A percentile compares a stretch with the other conserved stretches of the same genome.
These are phyloP conservation scores for Neuroscelio doddi DNA, from an alignment of 2,888 invertebrate genomes.

Conservation along the genomic window DNA sequence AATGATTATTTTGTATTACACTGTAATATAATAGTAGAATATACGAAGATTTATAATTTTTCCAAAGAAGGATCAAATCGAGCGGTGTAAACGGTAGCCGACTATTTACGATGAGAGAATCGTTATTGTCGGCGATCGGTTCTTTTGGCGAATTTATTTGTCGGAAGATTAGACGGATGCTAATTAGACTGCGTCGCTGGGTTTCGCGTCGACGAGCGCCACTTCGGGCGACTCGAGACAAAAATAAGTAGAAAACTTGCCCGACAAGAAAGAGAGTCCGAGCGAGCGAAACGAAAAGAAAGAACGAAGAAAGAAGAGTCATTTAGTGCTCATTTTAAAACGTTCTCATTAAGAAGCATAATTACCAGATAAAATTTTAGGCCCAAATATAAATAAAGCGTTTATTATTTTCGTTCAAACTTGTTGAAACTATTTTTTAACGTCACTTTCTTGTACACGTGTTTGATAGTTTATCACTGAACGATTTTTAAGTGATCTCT, in stretches of 20 bases:
- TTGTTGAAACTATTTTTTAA: slow-evolving; percentile 1
- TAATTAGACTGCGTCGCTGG: slow-evolving; percentile 63
- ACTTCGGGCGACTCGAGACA: slow-evolving; percentile 48
- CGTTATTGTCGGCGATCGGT: slow-evolving; percentile 59
- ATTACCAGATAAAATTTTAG: slow-evolving; percentile 39
- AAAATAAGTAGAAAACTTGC: slow-evolving; percentile 53
- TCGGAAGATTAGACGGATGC: slow-evolving; percentile 58
- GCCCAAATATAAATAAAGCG: too few species aligned
- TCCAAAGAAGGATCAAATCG: slow-evolving; percentile 23
- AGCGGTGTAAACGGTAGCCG: slow-evolving; percentile 45
- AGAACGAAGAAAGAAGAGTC: slow-evolving; percentile 41
- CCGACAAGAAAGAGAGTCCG: slow-evolving; percentile 31
- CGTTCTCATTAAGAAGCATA: slow-evolving; percentile 42
- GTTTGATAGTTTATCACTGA: too few species aligned
- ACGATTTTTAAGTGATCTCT: neutral
- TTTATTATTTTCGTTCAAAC: neutral
- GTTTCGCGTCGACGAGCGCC: slow-evolving; percentile 59
- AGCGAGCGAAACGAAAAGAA: slow-evolving; percentile 25
- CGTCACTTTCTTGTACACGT: too few species aligned
- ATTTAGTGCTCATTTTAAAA: slow-evolving; percentile 40
- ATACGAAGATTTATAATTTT: slow-evolving; percentile 43
- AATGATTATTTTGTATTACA: too few species aligned
- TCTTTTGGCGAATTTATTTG: slow-evolving; percentile 57
- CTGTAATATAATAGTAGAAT: neutral
- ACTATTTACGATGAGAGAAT: slow-evolving; percentile 47